A percentile compares a stretch with the other conserved stretches of the same genome.
These are phyloP conservation scores for Macrobrachium nipponense DNA, from an alignment of 1,140 invertebrate genomes.

Conservation along the genomic window DNA sequence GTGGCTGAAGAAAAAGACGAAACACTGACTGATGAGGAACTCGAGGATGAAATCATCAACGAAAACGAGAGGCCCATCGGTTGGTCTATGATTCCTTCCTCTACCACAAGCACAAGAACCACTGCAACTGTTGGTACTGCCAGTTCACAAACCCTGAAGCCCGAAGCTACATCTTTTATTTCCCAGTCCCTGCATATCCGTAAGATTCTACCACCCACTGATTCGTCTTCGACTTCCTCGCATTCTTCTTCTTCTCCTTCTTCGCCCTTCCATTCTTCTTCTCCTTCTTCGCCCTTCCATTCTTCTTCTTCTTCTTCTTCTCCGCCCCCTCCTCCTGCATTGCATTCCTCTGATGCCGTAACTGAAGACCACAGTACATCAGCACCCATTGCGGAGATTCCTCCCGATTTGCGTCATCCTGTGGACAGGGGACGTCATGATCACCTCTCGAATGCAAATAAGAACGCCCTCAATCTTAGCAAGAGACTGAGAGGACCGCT, in stretches of 20 bases:
- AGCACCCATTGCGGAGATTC: background rate
- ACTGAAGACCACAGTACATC: too few species aligned
- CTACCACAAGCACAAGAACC: background rate
- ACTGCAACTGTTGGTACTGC: background rate
- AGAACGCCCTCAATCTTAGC: slow-evolving; percentile 22
- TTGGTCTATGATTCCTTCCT: background rate
- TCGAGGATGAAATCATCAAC: slow-evolving; percentile 16
- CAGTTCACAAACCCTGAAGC: background rate
- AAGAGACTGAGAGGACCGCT: slow-evolving; percentile 45
- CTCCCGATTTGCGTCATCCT: too few species aligned
- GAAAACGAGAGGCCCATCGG: background rate
- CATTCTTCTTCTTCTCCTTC: too few species aligned
- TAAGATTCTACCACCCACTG: too few species aligned
- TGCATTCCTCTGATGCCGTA: too few species aligned
- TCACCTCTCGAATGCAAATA: background rate
- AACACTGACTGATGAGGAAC: background rate
- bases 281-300: too few species aligned
- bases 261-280: too few species aligned
- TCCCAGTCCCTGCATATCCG: too few species aligned
- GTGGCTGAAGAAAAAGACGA: slow-evolving; percentile 12
- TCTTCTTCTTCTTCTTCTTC: too few species aligned
- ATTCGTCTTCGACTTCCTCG: too few species aligned
- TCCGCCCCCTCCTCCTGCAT: too few species aligned
- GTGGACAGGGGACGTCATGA: too few species aligned
- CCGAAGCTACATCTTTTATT: background rate